These are phyloP conservation scores for Physocephala rufipes DNA, from an alignment of 2,888 invertebrate species.

Conservation along the genomic window DNA sequence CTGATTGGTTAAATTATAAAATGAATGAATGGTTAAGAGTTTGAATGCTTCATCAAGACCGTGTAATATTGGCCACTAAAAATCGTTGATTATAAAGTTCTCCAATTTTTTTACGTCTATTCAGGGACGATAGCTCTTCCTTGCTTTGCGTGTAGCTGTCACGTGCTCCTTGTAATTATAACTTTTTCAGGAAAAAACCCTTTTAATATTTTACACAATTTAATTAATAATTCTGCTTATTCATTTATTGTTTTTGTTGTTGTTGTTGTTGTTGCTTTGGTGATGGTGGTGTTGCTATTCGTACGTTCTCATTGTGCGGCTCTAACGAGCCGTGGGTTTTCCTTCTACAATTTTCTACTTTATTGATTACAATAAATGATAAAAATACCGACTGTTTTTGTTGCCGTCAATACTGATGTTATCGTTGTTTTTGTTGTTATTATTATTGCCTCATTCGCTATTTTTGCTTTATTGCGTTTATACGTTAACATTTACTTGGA, in stretches of 20 bases:
- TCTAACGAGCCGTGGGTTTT: slow-evolving; percentile 11
- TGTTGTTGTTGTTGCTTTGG: background rate
- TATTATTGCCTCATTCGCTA: background rate
- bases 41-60: slow-evolving; percentile 17
- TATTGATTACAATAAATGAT: slow-evolving; percentile 31
- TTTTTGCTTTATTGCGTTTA: slow-evolving; percentile 14
- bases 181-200: background rate
- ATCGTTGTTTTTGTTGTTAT: background rate
- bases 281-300: background rate
- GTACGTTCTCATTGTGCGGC: background rate
- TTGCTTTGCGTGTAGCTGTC: slow-evolving; percentile 47
- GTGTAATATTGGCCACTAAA: slow-evolving; percentile 23
- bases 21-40: background rate
- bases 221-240: slow-evolving; percentile 17
- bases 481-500: slow-evolving; percentile 42
- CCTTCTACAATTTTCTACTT: slow-evolving; percentile 1
- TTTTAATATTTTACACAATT: slow-evolving; percentile 15
- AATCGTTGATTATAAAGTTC: slow-evolving; percentile 20
- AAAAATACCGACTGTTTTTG: background rate
- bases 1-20: background rate
- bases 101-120: background rate
- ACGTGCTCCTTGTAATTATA: slow-evolving; percentile 25
- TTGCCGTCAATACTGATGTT: too few species aligned
- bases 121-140: slow-evolving; percentile 31
- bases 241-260: slow-evolving; percentile 5